Evolutionary conservation across 35 echinoderm and acorn worm species (phyloP).

Genomic region (Ophiothrix spiculata): DNA sequence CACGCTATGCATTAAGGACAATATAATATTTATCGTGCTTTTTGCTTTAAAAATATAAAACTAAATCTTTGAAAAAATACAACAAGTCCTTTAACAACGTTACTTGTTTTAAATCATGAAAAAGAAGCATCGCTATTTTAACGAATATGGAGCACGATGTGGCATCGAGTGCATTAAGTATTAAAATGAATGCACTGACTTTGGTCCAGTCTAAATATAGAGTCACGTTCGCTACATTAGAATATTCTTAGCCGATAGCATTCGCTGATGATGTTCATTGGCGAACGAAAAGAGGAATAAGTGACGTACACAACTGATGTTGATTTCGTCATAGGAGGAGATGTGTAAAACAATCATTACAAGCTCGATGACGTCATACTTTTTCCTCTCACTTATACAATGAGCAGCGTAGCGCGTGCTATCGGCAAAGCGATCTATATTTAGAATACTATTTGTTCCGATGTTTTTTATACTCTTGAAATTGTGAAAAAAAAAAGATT

Average conservation of each 20-base stretch:
- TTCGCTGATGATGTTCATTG: not conserved
- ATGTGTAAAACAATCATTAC: slow-evolving; percentile 14
- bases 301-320: not conserved
- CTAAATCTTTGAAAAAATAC: too few species aligned
- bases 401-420: not conserved
- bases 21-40: too few species aligned
- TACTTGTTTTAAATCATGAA: too few species aligned
- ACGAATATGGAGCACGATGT: too few species aligned
- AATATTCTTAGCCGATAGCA: slow-evolving; percentile 4
- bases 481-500: not conserved
- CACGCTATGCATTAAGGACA: too few species aligned
- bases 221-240: not conserved
- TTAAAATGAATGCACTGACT: not conserved
- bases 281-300: not conserved
- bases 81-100: too few species aligned
- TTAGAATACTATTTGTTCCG: not conserved
- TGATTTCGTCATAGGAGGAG: not conserved
- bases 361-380: slow-evolving; percentile 1
- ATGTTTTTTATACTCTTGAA: not conserved
- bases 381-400: not conserved
- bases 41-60: too few species aligned
- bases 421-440: not conserved
- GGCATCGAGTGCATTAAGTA: too few species aligned
- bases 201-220: slow-evolving; percentile 3
- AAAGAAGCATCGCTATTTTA: too few species aligned